A percentile compares a stretch with the other conserved stretches of the same genome.
These are phyloP conservation scores for Stictonetta naevosa DNA, from an alignment of 2,113 vertebrate species.

Conservation along the genomic window DNA sequence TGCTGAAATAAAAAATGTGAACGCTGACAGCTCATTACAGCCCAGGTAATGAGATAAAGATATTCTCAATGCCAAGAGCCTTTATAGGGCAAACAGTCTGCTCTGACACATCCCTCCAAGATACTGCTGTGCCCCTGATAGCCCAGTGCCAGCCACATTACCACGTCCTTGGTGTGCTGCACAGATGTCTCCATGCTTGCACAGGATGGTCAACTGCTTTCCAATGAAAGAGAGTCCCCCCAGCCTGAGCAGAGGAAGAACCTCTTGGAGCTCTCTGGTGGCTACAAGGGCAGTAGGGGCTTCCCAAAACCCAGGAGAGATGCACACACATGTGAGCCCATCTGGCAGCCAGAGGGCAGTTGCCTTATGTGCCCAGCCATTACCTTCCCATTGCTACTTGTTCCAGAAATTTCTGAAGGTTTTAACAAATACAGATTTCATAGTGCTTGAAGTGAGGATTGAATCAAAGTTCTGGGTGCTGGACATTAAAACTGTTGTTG, in stretches of 20 bases:
- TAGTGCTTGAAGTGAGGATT: not conserved
- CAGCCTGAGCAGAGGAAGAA: not conserved
- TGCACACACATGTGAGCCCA: accelerated
- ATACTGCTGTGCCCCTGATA: not conserved
- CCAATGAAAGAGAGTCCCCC: not conserved
- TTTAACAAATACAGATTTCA: not conserved
- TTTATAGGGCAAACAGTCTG: not conserved
- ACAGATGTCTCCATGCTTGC: not conserved
- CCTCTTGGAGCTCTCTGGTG: not conserved
- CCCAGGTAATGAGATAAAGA: not conserved
- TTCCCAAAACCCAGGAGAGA: not conserved
- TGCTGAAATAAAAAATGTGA: not conserved
- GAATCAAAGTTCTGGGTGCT: not conserved
- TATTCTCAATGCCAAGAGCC: not conserved
- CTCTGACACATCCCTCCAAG: not conserved
- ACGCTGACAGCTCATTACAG: not conserved
- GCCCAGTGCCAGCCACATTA: not conserved
- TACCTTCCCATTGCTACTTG: not conserved
- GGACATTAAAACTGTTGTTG: not conserved
- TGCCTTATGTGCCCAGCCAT: not conserved
- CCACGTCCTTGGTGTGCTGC: accelerated
- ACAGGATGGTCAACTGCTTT: not conserved
- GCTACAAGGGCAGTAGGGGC: not conserved
- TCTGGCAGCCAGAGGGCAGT: not conserved
- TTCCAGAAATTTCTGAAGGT: not conserved